Percentiles rank a stretch among this genome's conserved stretches.
Evolutionary conservation across 1,140 invertebrate species (phyloP).

Genomic region (Sycophila sp.): DNA sequence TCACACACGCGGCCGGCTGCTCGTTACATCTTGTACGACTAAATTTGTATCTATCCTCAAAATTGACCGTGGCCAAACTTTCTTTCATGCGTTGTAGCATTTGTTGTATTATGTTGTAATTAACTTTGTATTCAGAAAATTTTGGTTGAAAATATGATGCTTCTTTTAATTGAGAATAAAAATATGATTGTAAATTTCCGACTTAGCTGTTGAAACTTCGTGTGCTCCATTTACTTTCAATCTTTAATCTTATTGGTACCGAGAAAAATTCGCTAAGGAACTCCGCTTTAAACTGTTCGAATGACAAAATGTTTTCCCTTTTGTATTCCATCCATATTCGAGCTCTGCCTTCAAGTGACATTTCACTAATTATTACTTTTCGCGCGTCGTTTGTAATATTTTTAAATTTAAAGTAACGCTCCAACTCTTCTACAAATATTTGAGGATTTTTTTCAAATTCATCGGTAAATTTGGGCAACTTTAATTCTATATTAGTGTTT

Average conservation of each 20-base stretch:
- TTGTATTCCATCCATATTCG: too few relatives aligned
- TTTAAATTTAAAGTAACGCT: too few relatives aligned
- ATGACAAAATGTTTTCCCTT: neutral
- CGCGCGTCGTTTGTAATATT: too few relatives aligned
- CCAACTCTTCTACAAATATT: too few relatives aligned
- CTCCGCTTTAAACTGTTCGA: conserved; percentile 33
- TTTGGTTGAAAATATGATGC: conserved; percentile 31
- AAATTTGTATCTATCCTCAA: neutral
- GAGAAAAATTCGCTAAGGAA: conserved; percentile 34
- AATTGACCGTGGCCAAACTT: conserved; percentile 23
- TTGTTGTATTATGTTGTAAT: conserved; percentile 37
- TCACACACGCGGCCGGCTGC: too few relatives aligned
- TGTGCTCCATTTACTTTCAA: conserved; percentile 28
- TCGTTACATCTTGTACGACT: conserved; percentile 9
- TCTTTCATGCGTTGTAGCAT: conserved; percentile 23
- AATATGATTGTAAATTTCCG: conserved; percentile 15
- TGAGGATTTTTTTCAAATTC: too few relatives aligned
- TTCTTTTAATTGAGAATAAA: conserved; percentile 18
- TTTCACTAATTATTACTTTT: too few relatives aligned
- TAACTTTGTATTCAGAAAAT: conserved; percentile 19
- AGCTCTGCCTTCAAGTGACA: too few relatives aligned
- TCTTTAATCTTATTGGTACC: conserved; percentile 14
- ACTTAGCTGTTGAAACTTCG: conserved; percentile 4
- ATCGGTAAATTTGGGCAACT: too few relatives aligned
- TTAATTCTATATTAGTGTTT: too few relatives aligned